Base-by-base conservation (phyloP, 2,888 invertebrate species). In the Anodontia alba region DNA sequence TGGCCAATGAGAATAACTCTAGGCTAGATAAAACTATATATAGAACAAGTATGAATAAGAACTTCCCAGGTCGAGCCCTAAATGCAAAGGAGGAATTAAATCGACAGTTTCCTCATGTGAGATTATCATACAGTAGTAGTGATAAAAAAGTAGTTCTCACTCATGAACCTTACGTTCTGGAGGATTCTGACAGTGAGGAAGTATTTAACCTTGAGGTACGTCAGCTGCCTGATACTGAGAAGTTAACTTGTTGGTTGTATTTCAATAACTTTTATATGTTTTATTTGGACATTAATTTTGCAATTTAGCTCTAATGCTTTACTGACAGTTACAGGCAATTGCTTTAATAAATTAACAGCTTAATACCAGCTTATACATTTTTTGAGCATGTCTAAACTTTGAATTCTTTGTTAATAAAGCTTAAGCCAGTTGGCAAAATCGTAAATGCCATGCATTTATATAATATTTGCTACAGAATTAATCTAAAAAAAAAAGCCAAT, bases 1-100 rank as follows among this genome's bases (percentile, higher is more conserved):
- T 92, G 57, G 88, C 91, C 62, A 90, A 90, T 78, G 90, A 89
- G 76, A 89, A 80, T 77, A 84, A 85, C 83, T 80, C 80, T 49
- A 73, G 73, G 31, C 49, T 68, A 68, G 85, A 85, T 31, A 85
- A 80, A 72, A 83, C 86, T 43, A 54, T 73, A 7, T 84, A 83
- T 80, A 80, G 83, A 62, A 72, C 73, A 42, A 62, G 66, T 36
- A 54, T 72, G 75, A 81, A 80, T 73, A 77, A 81, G 51, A 83
- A 71, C 31, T 86, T 86, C 73, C 83, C 87, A 43, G 79, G 81
- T 31, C 74, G 80, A 42, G 86, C 86, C 54, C 62, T 86, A 51
- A 87, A 86, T 42, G 78, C 80, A 20, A 84, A 84, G 46, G 89
- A 88, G 38, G 89, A 90, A 29, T 76, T 87, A 43, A 87, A 88